Evolutionary conservation across 2,888 invertebrate genomes (phyloP).

Genomic region (Phytoseiulus persimilis): DNA sequence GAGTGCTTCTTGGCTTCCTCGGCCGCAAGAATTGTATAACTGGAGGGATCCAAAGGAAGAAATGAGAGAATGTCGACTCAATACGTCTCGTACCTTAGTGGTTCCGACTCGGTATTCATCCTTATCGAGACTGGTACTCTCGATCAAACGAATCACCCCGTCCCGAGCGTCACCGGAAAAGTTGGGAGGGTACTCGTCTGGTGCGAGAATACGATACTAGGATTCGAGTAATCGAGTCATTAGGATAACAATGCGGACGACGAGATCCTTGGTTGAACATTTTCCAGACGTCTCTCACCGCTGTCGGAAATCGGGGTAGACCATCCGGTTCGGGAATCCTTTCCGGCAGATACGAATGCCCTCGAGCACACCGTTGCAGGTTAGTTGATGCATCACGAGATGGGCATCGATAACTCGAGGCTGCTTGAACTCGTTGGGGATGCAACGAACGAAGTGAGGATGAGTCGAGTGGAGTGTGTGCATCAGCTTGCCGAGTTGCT

Average conservation of each 20-base stretch:
- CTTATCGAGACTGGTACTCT: constrained; percentile 70
- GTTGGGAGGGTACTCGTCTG: constrained; percentile 48
- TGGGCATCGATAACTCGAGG: constrained; percentile 85
- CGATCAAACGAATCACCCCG: constrained; percentile 60
- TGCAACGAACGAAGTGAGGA: constrained; percentile 99
- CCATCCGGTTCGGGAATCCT: constrained; percentile 99
- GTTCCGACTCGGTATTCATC: constrained; percentile 58
- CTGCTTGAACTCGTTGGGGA: constrained; percentile 69
- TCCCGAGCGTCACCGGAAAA: constrained; percentile 53
- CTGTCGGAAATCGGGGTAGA: constrained; percentile 98
- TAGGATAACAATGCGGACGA: neutral
- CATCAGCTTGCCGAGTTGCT: constrained; percentile 98
- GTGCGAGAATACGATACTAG: constrained; percentile 47
- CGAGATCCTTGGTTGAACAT: neutral
- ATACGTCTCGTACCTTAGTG: constrained; percentile 45
- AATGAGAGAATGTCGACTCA: neutral
- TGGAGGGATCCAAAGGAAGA: constrained; percentile 41
- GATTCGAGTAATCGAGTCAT: neutral
- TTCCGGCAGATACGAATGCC: constrained; percentile 99
- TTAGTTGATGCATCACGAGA: constrained; percentile 98
- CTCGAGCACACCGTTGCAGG: constrained; percentile 99
- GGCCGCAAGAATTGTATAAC: constrained; percentile 47
- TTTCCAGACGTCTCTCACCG: constrained; percentile 63
- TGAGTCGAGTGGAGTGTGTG: constrained; percentile 86
- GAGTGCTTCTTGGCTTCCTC: constrained; percentile 51